Conservation (phyloP, 1,140 invertebrate species). For the Eumeta japonica region DNA sequence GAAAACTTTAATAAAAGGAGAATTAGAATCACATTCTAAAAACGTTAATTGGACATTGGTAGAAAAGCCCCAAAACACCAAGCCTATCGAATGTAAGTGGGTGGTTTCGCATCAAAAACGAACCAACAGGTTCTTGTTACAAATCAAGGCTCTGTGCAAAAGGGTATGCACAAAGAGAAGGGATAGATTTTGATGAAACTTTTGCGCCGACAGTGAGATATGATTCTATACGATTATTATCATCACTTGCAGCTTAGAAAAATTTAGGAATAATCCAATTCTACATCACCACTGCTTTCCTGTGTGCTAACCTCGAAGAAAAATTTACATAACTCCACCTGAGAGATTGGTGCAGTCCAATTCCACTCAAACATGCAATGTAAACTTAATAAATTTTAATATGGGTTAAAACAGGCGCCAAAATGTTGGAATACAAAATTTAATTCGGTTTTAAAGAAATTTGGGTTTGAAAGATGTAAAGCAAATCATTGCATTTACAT, state of each 20-base stretch:
- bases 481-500: too few relatives aligned
- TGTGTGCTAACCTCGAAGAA: too few relatives aligned
- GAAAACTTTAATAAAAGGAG: conserved; percentile 21
- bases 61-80: conserved; percentile 17
- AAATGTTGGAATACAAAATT: too few relatives aligned
- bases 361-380: too few relatives aligned
- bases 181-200: conserved; percentile 13
- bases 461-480: too few relatives aligned
- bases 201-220: conserved; percentile 14
- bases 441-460: too few relatives aligned
- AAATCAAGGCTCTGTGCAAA: conserved; percentile 15
- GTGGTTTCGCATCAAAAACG: conserved; percentile 31
- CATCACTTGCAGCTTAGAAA: conserved; percentile 10
- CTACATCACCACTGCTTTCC: conserved; percentile 13
- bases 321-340: too few relatives aligned
- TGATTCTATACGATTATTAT: conserved; percentile 12
- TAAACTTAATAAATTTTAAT: too few relatives aligned
- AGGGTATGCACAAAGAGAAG: conserved; percentile 11
- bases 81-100: conserved; percentile 31
- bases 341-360: too few relatives aligned
- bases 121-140: conserved; percentile 15
- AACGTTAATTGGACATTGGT: conserved; percentile 27
- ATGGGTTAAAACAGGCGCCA: too few relatives aligned
- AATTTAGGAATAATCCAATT: conserved; percentile 9
- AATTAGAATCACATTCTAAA: conserved; percentile 17